These are phyloP conservation scores for Pheosia tremula DNA, from an alignment of 2,888 invertebrate species.

Conservation along the genomic window DNA sequence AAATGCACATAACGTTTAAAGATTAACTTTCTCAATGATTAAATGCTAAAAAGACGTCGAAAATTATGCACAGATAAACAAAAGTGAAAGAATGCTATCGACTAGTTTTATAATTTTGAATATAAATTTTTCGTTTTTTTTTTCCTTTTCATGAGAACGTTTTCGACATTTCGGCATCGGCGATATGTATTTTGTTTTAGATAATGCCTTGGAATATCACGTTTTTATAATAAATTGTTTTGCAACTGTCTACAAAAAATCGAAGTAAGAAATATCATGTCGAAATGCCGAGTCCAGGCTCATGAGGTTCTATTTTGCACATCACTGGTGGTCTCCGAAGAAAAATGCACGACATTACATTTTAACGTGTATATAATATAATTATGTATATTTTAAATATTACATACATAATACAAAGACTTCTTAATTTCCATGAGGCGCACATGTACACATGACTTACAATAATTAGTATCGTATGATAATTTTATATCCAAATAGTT, in stretches of 20 bases:
- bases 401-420: slow-evolving; percentile 83
- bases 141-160: slow-evolving; percentile 50
- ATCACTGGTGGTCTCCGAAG: slow-evolving; percentile 75
- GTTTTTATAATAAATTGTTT: slow-evolving; percentile 40
- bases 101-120: slow-evolving; percentile 80
- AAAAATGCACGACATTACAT: slow-evolving; percentile 77
- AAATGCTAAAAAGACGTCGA: slow-evolving; percentile 78
- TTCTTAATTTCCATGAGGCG: slow-evolving; percentile 81
- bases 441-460: slow-evolving; percentile 81
- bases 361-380: slow-evolving; percentile 82
- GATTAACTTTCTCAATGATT: slow-evolving; percentile 60
- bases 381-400: slow-evolving; percentile 77
- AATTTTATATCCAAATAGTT: slow-evolving; percentile 82
- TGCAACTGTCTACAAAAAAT: slow-evolving; percentile 40
- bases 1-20: slow-evolving; percentile 78
- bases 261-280: slow-evolving; percentile 49
- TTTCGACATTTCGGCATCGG: slow-evolving; percentile 73
- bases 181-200: slow-evolving; percentile 77
- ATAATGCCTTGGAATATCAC: slow-evolving; percentile 42
- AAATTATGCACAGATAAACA: slow-evolving; percentile 73
- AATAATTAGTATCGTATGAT: slow-evolving; percentile 73
- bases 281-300: slow-evolving; percentile 71
- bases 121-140: slow-evolving; percentile 77
- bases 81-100: slow-evolving; percentile 75
- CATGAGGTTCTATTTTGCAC: slow-evolving; percentile 66